Conservation (phyloP, 2,888 invertebrate species). For the Sycophila texana region DNA sequence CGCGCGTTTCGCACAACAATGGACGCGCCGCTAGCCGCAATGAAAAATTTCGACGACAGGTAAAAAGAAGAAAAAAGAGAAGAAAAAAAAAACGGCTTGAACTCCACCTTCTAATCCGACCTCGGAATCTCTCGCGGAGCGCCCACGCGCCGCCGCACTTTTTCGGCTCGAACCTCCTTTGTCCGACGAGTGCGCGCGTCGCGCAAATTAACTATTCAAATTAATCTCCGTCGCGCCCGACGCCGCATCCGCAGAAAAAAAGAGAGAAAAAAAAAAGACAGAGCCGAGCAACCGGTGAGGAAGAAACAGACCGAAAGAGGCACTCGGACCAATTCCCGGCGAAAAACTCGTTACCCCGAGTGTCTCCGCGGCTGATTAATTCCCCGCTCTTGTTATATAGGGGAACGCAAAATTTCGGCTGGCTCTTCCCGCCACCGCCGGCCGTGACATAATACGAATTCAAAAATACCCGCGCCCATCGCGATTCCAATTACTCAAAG, state of each 20-base stretch:
- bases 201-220: conserved; percentile 52
- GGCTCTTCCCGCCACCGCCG: too few species aligned
- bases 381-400: conserved; percentile 19
- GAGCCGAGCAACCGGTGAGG: not conserved
- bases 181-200: conserved; percentile 8
- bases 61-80: not conserved
- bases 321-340: conserved; percentile 32
- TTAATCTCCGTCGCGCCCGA: conserved; percentile 45
- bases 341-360: conserved; percentile 41
- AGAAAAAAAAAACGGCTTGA: not conserved
- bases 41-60: not conserved
- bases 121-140: conserved; percentile 3
- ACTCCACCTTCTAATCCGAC: conserved; percentile 12
- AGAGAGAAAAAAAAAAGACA: not conserved
- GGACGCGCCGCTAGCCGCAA: too few species aligned
- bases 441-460: conserved; percentile 32
- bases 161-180: conserved; percentile 25
- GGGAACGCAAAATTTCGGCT: conserved; percentile 20
- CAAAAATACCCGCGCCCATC: conserved; percentile 44
- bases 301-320: not conserved
- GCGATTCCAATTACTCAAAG: conserved; percentile 49
- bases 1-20: too few species aligned
- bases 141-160: conserved; percentile 22
- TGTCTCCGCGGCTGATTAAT: conserved; percentile 50
- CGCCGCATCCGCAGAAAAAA: not conserved